These are phyloP conservation scores for Norana najaformis DNA, from an alignment of 2,888 invertebrate species.

Conservation along the genomic window DNA sequence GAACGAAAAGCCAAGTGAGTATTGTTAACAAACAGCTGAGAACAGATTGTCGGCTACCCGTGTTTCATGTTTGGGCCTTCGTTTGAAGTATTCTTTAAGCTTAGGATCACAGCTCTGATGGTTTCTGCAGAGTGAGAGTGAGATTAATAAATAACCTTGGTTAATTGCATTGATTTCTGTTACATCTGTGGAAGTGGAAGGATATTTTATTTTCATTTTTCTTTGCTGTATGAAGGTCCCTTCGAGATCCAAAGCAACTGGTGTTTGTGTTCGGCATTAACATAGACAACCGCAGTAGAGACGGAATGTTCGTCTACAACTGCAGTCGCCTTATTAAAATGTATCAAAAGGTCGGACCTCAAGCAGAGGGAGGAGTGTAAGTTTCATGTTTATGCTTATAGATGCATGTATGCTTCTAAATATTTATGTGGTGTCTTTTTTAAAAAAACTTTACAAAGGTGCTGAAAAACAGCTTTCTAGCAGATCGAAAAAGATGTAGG, in stretches of 20 bases:
- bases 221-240: constrained; percentile 40
- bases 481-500: too few relatives aligned
- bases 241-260: constrained; percentile 60
- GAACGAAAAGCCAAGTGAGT: constrained; percentile 58
- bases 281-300: constrained; percentile 61
- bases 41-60: too few relatives aligned
- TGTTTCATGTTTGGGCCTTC: too few relatives aligned
- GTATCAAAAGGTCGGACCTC: constrained; percentile 63
- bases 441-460: too few relatives aligned
- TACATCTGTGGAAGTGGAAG: neutral
- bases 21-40: too few relatives aligned
- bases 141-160: too few relatives aligned
- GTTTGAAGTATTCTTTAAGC: too few relatives aligned
- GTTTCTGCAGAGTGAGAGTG: too few relatives aligned
- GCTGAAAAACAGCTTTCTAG: too few relatives aligned
- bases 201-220: neutral
- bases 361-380: constrained; percentile 63
- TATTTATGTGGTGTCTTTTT: neutral
- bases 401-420: neutral
- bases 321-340: constrained; percentile 64
- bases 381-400: constrained; percentile 18
- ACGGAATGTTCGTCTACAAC: constrained; percentile 65
- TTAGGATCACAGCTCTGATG: too few relatives aligned
- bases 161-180: neutral
- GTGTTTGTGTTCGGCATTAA: constrained; percentile 64